Conservation (phyloP, 1,140 invertebrate species). For the Pissodes strobi region DNA sequence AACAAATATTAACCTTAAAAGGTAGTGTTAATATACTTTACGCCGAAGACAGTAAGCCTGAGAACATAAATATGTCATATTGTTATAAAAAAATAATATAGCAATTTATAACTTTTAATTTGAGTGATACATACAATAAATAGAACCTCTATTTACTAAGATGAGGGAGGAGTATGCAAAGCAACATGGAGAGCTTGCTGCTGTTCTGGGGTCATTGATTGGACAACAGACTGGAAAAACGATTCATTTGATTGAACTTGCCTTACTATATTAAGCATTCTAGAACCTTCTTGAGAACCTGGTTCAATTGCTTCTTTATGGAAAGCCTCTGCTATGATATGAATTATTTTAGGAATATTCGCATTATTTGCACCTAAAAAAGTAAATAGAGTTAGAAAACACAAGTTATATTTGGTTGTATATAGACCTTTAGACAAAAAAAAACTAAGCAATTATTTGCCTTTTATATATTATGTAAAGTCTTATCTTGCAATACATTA, state of each 20-base stretch:
- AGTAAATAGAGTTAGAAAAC: no score
- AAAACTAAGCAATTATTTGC: no score
- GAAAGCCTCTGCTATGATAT: slow-evolving; percentile 89
- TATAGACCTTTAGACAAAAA: no score
- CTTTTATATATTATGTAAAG: no score
- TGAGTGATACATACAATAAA: slow-evolving; percentile 32
- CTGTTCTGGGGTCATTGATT: slow-evolving; percentile 75
- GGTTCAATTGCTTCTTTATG: slow-evolving; percentile 76
- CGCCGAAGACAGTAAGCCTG: not conserved
- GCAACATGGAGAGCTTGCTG: slow-evolving; percentile 79
- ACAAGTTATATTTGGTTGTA: no score
- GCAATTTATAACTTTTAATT: slow-evolving; percentile 31
- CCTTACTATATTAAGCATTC: slow-evolving; percentile 74
- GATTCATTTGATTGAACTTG: slow-evolving; percentile 82
- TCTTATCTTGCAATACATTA: no score
- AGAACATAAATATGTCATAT: slow-evolving; percentile 11
- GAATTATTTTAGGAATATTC: slow-evolving; percentile 87
- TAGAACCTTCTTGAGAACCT: slow-evolving; percentile 65
- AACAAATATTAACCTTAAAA: slow-evolving; percentile 15
- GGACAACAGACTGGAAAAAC: slow-evolving; percentile 82
- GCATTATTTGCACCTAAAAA: slow-evolving; percentile 71
- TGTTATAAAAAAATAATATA: slow-evolving; percentile 28
- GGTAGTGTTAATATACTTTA: slow-evolving; percentile 18
- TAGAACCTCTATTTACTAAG: slow-evolving; percentile 29
- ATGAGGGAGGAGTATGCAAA: slow-evolving; percentile 50